Evolutionary conservation across 2,797 vertebrate genomes (phyloP), one percentile per base, ranked within the genome.

Genomic region (Hippopotamyrus pictus): DNA sequence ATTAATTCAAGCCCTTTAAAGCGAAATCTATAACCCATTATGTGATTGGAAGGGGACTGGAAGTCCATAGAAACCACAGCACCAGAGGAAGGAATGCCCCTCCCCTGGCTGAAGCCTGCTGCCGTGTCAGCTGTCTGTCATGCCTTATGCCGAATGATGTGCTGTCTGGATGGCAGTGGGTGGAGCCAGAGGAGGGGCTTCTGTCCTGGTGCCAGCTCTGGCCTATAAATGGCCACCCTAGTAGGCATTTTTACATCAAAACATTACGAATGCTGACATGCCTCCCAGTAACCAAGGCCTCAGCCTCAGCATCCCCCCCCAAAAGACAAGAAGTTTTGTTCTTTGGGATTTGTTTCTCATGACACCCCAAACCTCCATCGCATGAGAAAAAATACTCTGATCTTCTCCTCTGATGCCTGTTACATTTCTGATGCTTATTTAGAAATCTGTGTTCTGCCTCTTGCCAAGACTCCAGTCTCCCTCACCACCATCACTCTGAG

Each of bases 381-480:
- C 25, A 37, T 17, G 57, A 29, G 11, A 46, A n/a, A n/a, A 62
- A 86, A n/a, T 79, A 46, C 12, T 5, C 76, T 69, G 82, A 57
- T 46, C 17, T 59, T 50, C 11, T 33, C 22, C 76, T 65, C 57
- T 37, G 50, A 48, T 6, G 62, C 25, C 87, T 37, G 29, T 50
- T 9, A 33, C 17, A 33, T 86, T 83, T 57, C 44, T 73, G 82
- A 86, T 44, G 82, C 88, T 86, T 90, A 90, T 86, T 90, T 89
- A 76, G 83, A 86, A 46, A 53, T 88, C 65, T 65, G 57, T 87
- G 48, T 88, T 88, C 88, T 29, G 8, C 17, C 69, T 2, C 33
- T 37, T 73, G 69, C 69, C 69, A 73, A 29, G 69, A 14, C 33
- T 14, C 69, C 76, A 19, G 46, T 12, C 62, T 57, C 5, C 88